A percentile compares a stretch with the other conserved stretches of the same genome.
These are phyloP conservation scores for Agapornis roseicollis DNA, from an alignment of 2,113 vertebrate species.

Conservation along the genomic window DNA sequence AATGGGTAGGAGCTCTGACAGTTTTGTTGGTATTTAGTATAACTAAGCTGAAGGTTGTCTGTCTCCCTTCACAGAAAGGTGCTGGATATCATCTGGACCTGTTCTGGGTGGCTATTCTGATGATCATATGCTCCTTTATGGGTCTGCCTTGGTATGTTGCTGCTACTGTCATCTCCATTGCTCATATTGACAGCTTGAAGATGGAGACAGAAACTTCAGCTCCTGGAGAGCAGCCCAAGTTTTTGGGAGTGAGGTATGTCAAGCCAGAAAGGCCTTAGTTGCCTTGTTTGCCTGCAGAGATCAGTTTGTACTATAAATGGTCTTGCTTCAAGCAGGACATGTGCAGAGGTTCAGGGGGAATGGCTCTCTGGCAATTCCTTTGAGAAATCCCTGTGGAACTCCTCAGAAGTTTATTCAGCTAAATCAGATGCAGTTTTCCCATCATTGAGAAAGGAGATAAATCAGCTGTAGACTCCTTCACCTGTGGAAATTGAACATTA, in stretches of 20 bases:
- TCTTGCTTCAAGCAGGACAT: background rate
- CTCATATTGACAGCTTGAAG: conserved; percentile 98
- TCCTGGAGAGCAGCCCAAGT: conserved; percentile 96
- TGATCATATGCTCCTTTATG: conserved; percentile 95
- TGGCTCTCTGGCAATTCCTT: background rate
- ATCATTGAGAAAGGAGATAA: background rate
- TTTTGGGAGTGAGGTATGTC: conserved; percentile 92
- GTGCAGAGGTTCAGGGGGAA: background rate
- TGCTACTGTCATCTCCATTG: conserved; percentile 97
- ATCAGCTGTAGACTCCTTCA: background rate
- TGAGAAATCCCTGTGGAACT: background rate
- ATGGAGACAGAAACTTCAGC: conserved; percentile 98
- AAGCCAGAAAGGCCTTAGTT: background rate
- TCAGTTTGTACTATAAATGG: background rate
- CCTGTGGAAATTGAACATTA: background rate
- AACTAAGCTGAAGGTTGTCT: background rate
- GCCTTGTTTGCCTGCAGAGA: background rate
- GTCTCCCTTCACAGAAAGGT: conserved; percentile 85
- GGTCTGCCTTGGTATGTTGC: conserved; percentile 97
- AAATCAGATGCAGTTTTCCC: background rate
- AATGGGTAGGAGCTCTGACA: background rate
- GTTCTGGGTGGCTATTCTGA: conserved; percentile 92
- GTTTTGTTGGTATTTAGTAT: background rate
- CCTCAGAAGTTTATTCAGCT: background rate
- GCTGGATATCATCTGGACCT: conserved; percentile 97